Evolutionary conservation across 2,113 vertebrate genomes (phyloP).

Genomic region (Himantopus leucocephalus): DNA sequence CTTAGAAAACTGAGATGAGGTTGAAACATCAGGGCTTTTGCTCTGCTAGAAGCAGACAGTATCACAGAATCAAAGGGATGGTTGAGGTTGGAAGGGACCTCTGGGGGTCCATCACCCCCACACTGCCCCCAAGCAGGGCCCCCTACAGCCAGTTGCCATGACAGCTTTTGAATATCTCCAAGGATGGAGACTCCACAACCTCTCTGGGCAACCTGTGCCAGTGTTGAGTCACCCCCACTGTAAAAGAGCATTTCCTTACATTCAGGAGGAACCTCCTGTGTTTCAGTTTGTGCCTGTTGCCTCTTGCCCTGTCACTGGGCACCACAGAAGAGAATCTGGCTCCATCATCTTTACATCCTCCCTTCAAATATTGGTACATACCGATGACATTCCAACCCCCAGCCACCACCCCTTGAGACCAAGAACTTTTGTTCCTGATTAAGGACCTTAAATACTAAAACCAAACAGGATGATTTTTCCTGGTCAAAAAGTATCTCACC

Average conservation of each 20-base stretch:
- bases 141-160: background rate
- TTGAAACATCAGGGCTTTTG: background rate
- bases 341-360: background rate
- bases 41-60: background rate
- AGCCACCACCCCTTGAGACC: too few relatives aligned
- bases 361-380: background rate
- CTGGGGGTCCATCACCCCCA: background rate
- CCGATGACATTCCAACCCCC: fast-evolving
- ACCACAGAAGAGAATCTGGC: background rate
- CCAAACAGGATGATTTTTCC: background rate
- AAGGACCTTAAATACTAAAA: background rate
- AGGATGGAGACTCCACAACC: background rate
- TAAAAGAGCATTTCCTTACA: background rate
- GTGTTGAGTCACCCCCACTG: background rate
- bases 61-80: background rate
- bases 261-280: background rate
- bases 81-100: background rate
- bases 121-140: fast-evolving
- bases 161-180: background rate
- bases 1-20: background rate
- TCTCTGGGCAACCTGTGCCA: background rate
- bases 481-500: background rate
- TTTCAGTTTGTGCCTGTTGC: background rate
- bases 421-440: background rate
- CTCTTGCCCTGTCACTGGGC: background rate